Evolutionary conservation across 2,888 invertebrate species (phyloP), one percentile per base, ranked within the genome.

Genomic region (Neoascia interrupta): DNA sequence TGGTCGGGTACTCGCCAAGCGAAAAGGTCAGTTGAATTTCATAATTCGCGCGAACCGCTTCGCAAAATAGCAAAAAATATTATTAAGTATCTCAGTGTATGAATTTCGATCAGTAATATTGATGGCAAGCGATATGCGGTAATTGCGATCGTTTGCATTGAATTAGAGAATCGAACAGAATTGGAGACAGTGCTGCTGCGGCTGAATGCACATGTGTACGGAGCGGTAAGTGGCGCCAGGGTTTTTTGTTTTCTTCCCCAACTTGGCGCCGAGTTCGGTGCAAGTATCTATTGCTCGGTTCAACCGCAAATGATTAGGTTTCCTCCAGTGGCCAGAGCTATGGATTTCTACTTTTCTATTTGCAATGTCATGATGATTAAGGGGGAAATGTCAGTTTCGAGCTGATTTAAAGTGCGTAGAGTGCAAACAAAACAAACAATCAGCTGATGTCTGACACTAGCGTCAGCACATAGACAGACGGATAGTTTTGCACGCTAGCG

Each of bases 41-140:
- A 73, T 68, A 68, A 73, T 73, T 79, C 56, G 31, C 66, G 58
- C 23, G 34, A 36, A 21, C 1, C n/a, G 23, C n/a, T n/a, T n/a
- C n/a, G 6, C n/a, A 19, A n/a, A 21, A 28, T 5, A 36, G 19
- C 21, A 37, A 45, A 1, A 13, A 28, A 51, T 53, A n/a, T 19
- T 60, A 39, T 26, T 5, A 34, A 45, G 39, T 31, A 11, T 18
- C 23, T 23, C 34, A 16, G 26, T 3, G 26, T 11, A 18, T 5
- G 13, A 5, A 4, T 16, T 0, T 39, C 18, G 15, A 8, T 10
- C 16, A n/a, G n/a, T n/a, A n/a, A 23, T 54, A 60, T 68, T 73
- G 66, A 73, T 79, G 66, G 79, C 66, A 61, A 73, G 73, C 61
- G 73, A 79, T 79, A 79, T 61, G 79, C 73, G 73, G 73, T 79